Evolutionary conservation across 2,797 vertebrate species (phyloP), one percentile per base, ranked within the genome.

Genomic region (Alosa sapidissima): DNA sequence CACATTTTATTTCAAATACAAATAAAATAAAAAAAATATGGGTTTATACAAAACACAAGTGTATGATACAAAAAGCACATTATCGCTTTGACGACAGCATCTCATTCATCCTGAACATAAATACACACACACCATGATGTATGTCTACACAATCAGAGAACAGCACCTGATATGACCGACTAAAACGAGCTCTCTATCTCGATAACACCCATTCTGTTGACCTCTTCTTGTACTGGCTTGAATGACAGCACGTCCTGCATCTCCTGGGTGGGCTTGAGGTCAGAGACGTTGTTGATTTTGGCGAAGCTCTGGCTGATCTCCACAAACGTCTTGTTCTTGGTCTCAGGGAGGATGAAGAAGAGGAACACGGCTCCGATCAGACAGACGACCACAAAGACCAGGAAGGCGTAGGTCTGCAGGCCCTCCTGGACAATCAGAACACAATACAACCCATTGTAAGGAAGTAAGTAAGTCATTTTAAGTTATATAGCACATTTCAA

Each of bases 261-360:
- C 89, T 97, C 96, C 2, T 92, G 92, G 60, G 87, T 88, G 0
- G 91, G 91, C 0, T 78, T 78, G 36, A 88, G 52, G 21, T 86
- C 82, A 0, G 89, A 68, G 0, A 94, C 91, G 89, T 97, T 97
- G 92, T 97, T 98, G 86, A 97, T 97, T 91, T 95, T 97, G 89
- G 96, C 94, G 86, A 99, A 99, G n/a, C 94, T 97, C 87, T 95
- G 94, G 89, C 95, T 97, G 93, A 99, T 99, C 92, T 99, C 96
- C 81, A 95, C 84, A 11, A 97, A 95, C 0, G 97, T 98, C 94
- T 96, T 98, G 89, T 97, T 97, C 92, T 99, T 99, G 68, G 98
- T 99, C 94, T 99, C 98, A 0, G 98, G 98, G 58, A 99, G 96
- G 87, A 98, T 89, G 5, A 96, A 84, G 52, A 94, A 95, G 81